Base-by-base conservation (phyloP, 1,140 invertebrate species). In the Saxidomus purpurata region DNA sequence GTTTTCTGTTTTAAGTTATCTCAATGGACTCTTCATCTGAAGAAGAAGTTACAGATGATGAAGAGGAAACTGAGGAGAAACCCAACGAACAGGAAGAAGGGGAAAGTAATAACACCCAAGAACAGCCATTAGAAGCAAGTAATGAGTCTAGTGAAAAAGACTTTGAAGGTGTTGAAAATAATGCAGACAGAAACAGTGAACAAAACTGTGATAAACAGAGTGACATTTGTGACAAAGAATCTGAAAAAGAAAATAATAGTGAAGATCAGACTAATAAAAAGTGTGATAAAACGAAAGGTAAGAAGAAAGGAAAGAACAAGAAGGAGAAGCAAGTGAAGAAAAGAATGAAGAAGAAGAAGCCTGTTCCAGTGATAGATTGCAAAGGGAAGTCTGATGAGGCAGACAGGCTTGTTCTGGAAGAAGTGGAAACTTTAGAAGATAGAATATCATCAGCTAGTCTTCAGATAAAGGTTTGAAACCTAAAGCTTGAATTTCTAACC, bases 351-450 rank as follows among this genome's bases (percentile, higher is more conserved):
- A 90, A 40, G 77, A 91, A 67, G 87, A 89, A 93, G n/a, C 83
- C 92, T 9, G 77, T 92, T 15, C 85, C 91, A 76, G 89, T 91
- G 19, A 89, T 81, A 19, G 91, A 93, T n/a, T 98, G 97, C 97
- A 97, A 97, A n/a, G 43, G 67, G 28, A 74, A 31, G 38, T 81
- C 87, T 61, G 80, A 89, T 25, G 87, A 98, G 6, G 97, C 98
- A 28, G 98, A 99, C 94, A 96, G 98, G 87, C 97, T 97, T 11
- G 95, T 99, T 0, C 94, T 99, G 15, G 98, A 98, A 92, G 98
- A 98, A 94, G 97, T 99, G 22, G 98, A 99, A 95, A 97, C 97
- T 0, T 95, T 99, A 31, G 98, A 99, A 95, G 98, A 99, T 92
- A 98, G 98, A 92, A 98, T 99, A 2, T 98, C 98, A 1, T 38